Base-by-base conservation (phyloP, 2,797 vertebrate genomes). In the Thripadectes ignobilis region DNA sequence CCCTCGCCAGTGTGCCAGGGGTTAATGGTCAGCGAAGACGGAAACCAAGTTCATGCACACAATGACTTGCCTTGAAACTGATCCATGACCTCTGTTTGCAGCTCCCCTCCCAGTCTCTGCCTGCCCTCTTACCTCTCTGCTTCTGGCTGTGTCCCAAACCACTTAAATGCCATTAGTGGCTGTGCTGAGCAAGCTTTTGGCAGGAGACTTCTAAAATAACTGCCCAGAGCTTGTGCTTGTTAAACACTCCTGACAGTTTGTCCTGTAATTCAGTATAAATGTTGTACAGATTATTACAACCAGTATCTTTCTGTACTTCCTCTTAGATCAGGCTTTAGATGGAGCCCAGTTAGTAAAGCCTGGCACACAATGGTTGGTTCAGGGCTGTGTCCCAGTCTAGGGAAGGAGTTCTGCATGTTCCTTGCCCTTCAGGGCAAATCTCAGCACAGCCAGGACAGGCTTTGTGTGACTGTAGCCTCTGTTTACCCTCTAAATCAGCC, bases 111-210 rank as follows among this genome's bases (percentile, higher is more conserved):
- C 83, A 90, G 16, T 75, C 59, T 5, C 54, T 72, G 81, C 87
- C 91, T 95, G 92, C 85, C 79, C 87, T 95, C 92, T 92, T 84
- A 75, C 89, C 79, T 93, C 85, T 41, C 85, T 83, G 68, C 27
- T 38, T 66, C 73, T 94, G 95, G 91, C 91, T 36, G 29, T 45
- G 63, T 78, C 87, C 87, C 96, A 96, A 89, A 75, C 85, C 82
- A 77, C 92, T 94, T 78, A 83, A 57, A 84, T 5, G 12, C 89
- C 95, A 92, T 95, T 94, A 91, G 85, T 75, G 69, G 76, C 93
- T 72, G 68, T 75, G 68, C 93, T 95, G 93, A 93, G 92, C 89
- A 77, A 92, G 91, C 89, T 93, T 68, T 89, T 89, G 51, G 89
- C 91, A 85, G 79, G 68, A 92, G 57, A 63, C 61, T 88, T 86